These are phyloP conservation scores for Baronia brevicornis DNA, from an alignment of 2,888 invertebrate genomes.

Conservation along the genomic window DNA sequence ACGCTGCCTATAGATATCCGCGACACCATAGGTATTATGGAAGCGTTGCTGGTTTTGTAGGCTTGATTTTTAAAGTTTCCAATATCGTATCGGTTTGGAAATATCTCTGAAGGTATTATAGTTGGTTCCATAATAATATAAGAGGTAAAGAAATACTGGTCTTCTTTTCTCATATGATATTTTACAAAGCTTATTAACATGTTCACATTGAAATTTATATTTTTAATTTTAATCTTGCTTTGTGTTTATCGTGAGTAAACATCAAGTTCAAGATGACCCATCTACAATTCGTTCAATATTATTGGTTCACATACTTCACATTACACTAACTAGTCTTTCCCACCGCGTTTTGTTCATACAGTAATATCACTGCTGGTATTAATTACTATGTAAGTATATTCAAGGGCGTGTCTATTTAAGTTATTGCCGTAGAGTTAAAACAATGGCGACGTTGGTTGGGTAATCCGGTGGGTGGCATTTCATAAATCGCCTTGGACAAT, in stretches of 20 bases:
- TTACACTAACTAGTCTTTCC: constrained; percentile 5
- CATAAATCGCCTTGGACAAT: constrained; percentile 17
- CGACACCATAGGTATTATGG: no score
- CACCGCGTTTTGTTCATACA: constrained; percentile 14
- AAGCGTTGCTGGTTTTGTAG: no score
- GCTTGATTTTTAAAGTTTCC: no score
- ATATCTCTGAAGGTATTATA: no score
- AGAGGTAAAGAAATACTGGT: no score
- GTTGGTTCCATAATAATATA: no score
- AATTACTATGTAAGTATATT: constrained; percentile 16
- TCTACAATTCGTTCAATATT: constrained; percentile 8
- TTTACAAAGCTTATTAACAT: no score
- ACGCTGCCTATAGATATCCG: no score
- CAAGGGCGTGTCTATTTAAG: constrained; percentile 16
- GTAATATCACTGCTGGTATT: constrained; percentile 11
- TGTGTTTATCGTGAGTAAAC: constrained; percentile 10
- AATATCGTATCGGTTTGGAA: no score
- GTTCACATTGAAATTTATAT: no score
- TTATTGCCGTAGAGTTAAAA: constrained; percentile 15
- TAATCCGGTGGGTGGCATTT: constrained; percentile 14
- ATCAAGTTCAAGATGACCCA: constrained; percentile 11
- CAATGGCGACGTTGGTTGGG: constrained; percentile 15
- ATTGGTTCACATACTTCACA: constrained; percentile 11
- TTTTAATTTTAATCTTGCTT: no score
- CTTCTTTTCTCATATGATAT: no score